phyloP scores from a whole-genome alignment of 2,888 invertebrate species.

The Drosophila ezoana region DNA sequence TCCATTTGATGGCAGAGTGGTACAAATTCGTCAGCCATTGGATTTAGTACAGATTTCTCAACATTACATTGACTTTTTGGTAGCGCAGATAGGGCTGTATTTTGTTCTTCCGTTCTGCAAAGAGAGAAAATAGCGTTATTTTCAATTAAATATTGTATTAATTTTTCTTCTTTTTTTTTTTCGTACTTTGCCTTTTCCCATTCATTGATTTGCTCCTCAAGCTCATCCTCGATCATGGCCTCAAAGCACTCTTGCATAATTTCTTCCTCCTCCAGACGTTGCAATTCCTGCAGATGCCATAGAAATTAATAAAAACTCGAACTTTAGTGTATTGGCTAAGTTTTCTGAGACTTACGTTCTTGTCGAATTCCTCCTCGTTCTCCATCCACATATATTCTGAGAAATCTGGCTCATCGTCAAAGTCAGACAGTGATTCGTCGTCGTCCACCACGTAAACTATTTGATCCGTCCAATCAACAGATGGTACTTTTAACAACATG shows the following conservation, averaged over 20 bases:
- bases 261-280: slow-evolving; percentile 94
- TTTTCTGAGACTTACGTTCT: slow-evolving; percentile 87
- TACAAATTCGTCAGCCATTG: slow-evolving; percentile 94
- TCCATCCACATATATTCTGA: slow-evolving; percentile 98
- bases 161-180: background rate
- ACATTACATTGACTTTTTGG: slow-evolving; percentile 82
- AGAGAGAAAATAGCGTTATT: slow-evolving; percentile 5
- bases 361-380: slow-evolving; percentile 96
- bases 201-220: slow-evolving; percentile 85
- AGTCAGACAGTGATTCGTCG: slow-evolving; percentile 82
- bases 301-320: background rate
- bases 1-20: slow-evolving; percentile 86
- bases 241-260: slow-evolving; percentile 95
- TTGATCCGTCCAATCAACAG: slow-evolving; percentile 84
- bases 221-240: slow-evolving; percentile 92
- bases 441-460: slow-evolving; percentile 82
- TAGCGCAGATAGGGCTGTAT: slow-evolving; percentile 83
- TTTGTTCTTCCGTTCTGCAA: slow-evolving; percentile 81
- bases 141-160: background rate
- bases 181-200: slow-evolving; percentile 83
- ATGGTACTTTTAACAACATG: slow-evolving; percentile 84
- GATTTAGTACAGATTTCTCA: slow-evolving; percentile 91
- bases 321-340: background rate
- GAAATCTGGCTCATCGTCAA: slow-evolving; percentile 88
- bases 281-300: slow-evolving; percentile 88